Base-by-base conservation (phyloP, 2,113 vertebrate species). In the Dromas ardeola region DNA sequence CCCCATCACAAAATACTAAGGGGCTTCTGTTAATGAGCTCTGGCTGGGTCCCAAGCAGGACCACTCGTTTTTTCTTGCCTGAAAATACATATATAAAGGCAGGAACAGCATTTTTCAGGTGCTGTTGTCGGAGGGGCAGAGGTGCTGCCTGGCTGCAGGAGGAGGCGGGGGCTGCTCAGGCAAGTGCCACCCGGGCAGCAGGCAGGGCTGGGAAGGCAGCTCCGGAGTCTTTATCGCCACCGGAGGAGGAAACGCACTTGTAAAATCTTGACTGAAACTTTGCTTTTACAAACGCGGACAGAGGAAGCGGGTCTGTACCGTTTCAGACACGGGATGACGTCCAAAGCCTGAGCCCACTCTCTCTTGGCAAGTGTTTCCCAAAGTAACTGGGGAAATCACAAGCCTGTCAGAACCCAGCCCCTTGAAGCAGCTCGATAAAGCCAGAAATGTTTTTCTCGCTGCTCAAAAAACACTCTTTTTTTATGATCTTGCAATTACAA, bases 211-310 rank as follows among this genome's bases (percentile, higher is more conserved):
- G 62, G 69, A 11, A 10, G 16, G 29, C 63, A 47, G 56, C 62
- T 42, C 70, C 30, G 2, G 23, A 22, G 49, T 0, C 5, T n/a
- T 32, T 30, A 19, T 8, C 65, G 5, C 32, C 43, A 4, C 2
- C 26, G 3, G n/a, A 50, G 71, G 65, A 40, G 25, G 49, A n/a
- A 58, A 70, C 5, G 10, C 8, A 3, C 9, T 27, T 15, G 43
- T 26, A 52, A n/a, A 38, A 21, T 47, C 43, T 19, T 2, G 17
- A 11, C 2, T 11, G 29, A 53, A 34, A 19, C 4, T 0, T 9
- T 12, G 3, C 23, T 56, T 38, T 14, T 43, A 36, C 34, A 36
- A 45, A 34, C 0, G 23, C 0, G 0, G 59, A 5, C 17, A 45
- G 67, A 34, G 47, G 55, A 42, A 53, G 9, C 0, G 1, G 29